Conservation (phyloP, 2,888 invertebrate species). For the Trissolcus japonicus region DNA sequence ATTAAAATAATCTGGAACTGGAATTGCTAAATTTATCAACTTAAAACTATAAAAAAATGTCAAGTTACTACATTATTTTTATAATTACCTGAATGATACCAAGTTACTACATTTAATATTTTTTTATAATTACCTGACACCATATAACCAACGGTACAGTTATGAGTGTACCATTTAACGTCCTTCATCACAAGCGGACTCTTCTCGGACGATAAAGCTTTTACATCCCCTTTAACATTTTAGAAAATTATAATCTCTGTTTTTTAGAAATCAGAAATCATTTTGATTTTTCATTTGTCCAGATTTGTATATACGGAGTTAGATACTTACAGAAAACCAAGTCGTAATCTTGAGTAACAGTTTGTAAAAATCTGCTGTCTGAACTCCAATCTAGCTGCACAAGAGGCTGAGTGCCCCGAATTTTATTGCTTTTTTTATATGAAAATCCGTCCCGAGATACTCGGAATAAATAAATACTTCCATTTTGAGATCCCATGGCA, state of each 20-base stretch:
- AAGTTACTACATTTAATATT: too few species aligned
- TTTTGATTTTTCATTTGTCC: too few species aligned
- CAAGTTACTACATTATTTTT: too few species aligned
- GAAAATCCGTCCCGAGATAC: conserved; percentile 93
- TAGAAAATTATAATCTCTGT: neutral
- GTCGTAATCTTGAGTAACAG: conserved; percentile 93
- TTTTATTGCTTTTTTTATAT: conserved; percentile 92
- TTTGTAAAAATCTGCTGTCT: conserved; percentile 91
- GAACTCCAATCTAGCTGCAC: conserved; percentile 94
- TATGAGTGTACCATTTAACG: conserved; percentile 92
- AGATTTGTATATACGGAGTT: neutral
- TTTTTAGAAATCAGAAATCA: too few species aligned
- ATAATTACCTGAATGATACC: conserved; percentile 84
- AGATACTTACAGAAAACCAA: conserved; percentile 87
- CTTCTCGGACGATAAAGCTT: conserved; percentile 89
- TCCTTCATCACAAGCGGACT: conserved; percentile 94
- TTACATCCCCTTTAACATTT: conserved; percentile 86
- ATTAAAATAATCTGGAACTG: neutral
- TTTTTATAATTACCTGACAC: conserved; percentile 82
- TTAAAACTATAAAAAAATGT: too few species aligned
- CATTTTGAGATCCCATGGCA: conserved; percentile 94
- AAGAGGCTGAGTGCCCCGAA: conserved; percentile 89
- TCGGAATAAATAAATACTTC: conserved; percentile 88
- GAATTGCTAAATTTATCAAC: too few species aligned
- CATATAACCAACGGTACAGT: conserved; percentile 90